These are phyloP conservation scores for Toxotes lorentzi DNA, from an alignment of 2,797 vertebrate species.

Conservation along the genomic window DNA sequence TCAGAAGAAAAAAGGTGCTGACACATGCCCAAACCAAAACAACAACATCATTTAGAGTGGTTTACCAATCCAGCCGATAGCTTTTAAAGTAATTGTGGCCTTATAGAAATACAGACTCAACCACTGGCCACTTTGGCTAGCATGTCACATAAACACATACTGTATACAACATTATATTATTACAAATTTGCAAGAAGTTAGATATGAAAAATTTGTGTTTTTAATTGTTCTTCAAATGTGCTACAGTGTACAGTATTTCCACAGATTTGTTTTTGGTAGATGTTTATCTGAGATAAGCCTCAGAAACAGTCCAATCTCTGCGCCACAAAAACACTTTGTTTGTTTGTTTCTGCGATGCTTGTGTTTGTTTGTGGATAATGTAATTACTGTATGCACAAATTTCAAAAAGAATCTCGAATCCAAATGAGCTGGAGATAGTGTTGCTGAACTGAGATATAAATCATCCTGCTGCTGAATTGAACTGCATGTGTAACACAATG, in stretches of 20 bases:
- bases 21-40: slow-evolving; percentile 78
- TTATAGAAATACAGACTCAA: slow-evolving; percentile 58
- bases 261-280: slow-evolving; percentile 22
- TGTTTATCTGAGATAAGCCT: slow-evolving; percentile 18
- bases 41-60: slow-evolving; percentile 74
- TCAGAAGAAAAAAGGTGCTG: slow-evolving; percentile 63
- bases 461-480: slow-evolving; percentile 40
- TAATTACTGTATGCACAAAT: slow-evolving; percentile 34
- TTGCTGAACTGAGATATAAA: slow-evolving; percentile 54
- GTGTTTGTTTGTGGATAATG: slow-evolving; percentile 36
- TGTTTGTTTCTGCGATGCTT: slow-evolving; percentile 9
- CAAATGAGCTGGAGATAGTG: slow-evolving; percentile 1
- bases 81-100: slow-evolving; percentile 72
- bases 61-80: slow-evolving; percentile 65
- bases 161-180: slow-evolving; percentile 27
- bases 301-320: background rate
- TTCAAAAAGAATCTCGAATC: slow-evolving; percentile 11
- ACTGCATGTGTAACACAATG: slow-evolving; percentile 49
- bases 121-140: slow-evolving; percentile 54
- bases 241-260: background rate
- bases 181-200: slow-evolving; percentile 44
- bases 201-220: slow-evolving; percentile 10
- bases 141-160: slow-evolving; percentile 51
- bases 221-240: slow-evolving; percentile 5
- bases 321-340: slow-evolving; percentile 3